Evolutionary conservation across 2,113 vertebrate genomes (phyloP).

Genomic region (Daboia siamensis): DNA sequence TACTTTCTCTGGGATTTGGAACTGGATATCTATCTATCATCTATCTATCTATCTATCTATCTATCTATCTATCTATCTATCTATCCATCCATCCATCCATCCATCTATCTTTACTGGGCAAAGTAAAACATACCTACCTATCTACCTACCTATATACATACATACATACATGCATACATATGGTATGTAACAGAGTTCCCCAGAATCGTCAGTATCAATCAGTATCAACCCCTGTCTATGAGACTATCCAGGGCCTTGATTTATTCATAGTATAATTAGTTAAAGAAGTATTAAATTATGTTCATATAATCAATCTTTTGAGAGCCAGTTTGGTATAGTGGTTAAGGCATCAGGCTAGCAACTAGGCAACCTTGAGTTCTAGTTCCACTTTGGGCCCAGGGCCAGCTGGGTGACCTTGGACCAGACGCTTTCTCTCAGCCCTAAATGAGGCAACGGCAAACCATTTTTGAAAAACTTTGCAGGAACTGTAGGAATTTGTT

Average conservation of each 20-base stretch:
- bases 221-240: neutral
- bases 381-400: too few species aligned
- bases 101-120: too few species aligned
- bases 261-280: neutral
- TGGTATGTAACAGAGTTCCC: neutral
- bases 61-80: accelerated
- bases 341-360: too few species aligned
- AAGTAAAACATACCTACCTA: too few species aligned
- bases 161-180: neutral
- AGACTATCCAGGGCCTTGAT: neutral
- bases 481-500: neutral
- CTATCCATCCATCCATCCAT: too few species aligned
- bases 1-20: neutral
- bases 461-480: neutral
- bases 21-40: neutral
- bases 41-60: too few species aligned
- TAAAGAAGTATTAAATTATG: neutral
- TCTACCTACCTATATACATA: neutral
- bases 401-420: too few species aligned
- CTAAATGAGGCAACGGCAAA: neutral
- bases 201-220: neutral
- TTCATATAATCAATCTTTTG: neutral
- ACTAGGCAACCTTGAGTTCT: too few species aligned
- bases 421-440: too few species aligned
- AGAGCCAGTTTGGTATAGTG: too few species aligned